Percentiles rank a stretch among this genome's conserved stretches.
Conservation (phyloP, 2,888 invertebrate genomes). For the Amphipyra berbera region DNA sequence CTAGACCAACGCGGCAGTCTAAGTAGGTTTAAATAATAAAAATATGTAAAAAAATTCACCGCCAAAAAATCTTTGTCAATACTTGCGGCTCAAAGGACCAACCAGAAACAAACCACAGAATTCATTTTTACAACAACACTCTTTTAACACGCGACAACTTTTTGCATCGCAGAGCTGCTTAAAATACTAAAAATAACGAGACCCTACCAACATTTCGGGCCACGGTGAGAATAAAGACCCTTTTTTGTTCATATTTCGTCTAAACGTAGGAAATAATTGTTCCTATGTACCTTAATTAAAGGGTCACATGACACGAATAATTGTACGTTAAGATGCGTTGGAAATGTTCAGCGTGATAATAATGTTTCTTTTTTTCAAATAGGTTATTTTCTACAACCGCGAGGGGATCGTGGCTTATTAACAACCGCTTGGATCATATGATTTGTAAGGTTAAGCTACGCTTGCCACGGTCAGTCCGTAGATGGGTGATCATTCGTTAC, state of each 20-base stretch:
- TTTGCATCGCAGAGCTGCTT: constrained; percentile 39
- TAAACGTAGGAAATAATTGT: constrained; percentile 24
- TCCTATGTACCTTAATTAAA: constrained; percentile 34
- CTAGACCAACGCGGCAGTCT: no score
- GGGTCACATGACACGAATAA: constrained; percentile 19
- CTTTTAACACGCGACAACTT: constrained; percentile 43
- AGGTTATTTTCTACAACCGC: no score
- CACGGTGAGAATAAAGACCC: constrained; percentile 34
- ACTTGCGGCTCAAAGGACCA: constrained; percentile 16
- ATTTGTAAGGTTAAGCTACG: no score
- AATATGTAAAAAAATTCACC: no score
- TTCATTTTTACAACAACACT: constrained; percentile 28
- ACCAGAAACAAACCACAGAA: constrained; percentile 21
- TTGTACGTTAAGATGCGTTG: constrained; percentile 10
- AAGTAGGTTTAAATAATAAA: no score
- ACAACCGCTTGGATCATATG: no score
- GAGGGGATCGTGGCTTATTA: no score
- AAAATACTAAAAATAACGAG: constrained; percentile 47
- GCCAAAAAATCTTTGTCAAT: no score
- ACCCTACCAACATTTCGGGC: constrained; percentile 23
- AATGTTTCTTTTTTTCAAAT: no score
- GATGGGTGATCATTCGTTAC: no score
- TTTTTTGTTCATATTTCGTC: constrained; percentile 33
- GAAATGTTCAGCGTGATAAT: background rate
- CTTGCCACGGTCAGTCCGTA: no score